Evolutionary conservation across 2,113 vertebrate species (phyloP).

Genomic region (Anarhynchus alexandrinus): DNA sequence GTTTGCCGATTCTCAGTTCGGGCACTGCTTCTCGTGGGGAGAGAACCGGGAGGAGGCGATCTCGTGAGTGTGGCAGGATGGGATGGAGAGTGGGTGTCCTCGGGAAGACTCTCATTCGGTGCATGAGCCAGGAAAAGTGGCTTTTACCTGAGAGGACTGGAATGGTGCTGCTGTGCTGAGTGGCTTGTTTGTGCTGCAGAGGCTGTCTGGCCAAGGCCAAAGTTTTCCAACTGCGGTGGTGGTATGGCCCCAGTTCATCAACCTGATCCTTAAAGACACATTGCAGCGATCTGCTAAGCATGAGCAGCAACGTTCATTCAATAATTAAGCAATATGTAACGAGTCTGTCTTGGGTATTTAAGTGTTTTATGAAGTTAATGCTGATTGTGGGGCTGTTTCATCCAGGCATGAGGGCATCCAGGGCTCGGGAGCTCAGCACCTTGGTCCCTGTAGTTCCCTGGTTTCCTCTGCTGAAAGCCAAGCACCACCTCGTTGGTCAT

Average conservation of each 20-base stretch:
- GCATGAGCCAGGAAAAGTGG: neutral
- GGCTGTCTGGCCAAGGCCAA: neutral
- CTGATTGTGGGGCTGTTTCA: neutral
- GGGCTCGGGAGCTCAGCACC: accelerated
- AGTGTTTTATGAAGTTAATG: neutral
- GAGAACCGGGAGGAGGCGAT: constrained; percentile 97
- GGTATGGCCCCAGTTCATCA: accelerated
- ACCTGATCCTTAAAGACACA: accelerated
- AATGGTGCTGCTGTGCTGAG: neutral
- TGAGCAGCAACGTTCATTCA: neutral
- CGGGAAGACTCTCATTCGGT: accelerated
- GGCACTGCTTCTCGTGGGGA: constrained; percentile 99
- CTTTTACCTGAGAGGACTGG: neutral
- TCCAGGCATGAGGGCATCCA: neutral
- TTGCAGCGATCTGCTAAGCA: neutral
- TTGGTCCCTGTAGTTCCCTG: accelerated
- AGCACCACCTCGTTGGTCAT: accelerated
- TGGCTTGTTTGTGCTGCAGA: neutral
- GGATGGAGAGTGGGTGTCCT: accelerated
- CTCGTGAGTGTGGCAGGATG: constrained; percentile 79
- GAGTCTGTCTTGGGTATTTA: neutral
- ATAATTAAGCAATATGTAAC: neutral
- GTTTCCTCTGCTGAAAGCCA: neutral
- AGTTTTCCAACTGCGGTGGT: accelerated
- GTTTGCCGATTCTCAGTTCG: constrained; percentile 96